Evolutionary conservation across 2,797 vertebrate genomes (phyloP).

Genomic region (Malacoraja senta): DNA sequence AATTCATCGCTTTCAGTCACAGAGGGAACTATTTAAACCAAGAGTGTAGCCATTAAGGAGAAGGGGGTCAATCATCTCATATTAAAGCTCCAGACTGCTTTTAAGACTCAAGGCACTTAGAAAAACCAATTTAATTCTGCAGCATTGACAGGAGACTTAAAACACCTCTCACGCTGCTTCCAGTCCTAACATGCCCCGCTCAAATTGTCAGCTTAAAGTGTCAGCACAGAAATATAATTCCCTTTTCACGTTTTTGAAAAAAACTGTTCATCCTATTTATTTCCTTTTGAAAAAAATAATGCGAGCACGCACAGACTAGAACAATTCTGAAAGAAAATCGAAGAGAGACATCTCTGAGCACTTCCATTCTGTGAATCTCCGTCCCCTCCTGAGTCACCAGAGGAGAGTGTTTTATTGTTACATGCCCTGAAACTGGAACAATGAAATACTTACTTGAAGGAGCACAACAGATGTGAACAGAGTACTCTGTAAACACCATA

Average conservation of each 20-base stretch:
- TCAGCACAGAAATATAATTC: not conserved
- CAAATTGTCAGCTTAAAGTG: conserved; percentile 24
- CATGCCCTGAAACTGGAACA: too few species aligned
- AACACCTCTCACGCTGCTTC: not conserved
- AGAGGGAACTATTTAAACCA: not conserved
- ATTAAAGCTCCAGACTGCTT: conserved; percentile 25
- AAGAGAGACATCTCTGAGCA: not conserved
- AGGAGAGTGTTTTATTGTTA: too few species aligned
- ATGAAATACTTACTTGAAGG: too few species aligned
- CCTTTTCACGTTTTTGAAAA: not conserved
- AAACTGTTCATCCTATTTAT: not conserved
- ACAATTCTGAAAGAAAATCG: not conserved
- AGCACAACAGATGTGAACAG: too few species aligned
- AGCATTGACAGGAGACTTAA: conserved; percentile 26
- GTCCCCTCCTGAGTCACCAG: not conserved
- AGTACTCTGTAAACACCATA: too few species aligned
- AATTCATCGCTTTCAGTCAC: not conserved
- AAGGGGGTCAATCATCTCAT: conserved; percentile 30
- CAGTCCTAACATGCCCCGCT: conserved; percentile 13
- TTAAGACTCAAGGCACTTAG: conserved; percentile 23
- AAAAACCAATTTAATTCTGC: conserved; percentile 13
- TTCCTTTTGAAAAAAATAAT: not conserved
- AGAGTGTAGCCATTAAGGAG: conserved; percentile 1
- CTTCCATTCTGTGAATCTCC: not conserved
- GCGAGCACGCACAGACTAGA: not conserved